These are phyloP conservation scores for Pissodes strobi DNA, from an alignment of 1,140 invertebrate species.

Conservation along the genomic window DNA sequence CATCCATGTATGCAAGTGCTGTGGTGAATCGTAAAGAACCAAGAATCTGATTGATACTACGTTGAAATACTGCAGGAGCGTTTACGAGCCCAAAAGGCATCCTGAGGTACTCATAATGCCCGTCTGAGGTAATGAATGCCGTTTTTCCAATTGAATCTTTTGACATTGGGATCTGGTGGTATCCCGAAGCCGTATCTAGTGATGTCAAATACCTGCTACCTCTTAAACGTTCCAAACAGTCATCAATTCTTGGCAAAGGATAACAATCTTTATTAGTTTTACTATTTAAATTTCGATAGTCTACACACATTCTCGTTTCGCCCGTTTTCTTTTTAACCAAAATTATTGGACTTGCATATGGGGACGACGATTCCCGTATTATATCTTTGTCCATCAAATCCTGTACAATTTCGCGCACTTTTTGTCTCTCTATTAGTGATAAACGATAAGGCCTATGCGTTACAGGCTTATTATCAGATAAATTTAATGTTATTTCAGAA, in stretches of 20 bases:
- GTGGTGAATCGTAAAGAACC: slow-evolving; percentile 38
- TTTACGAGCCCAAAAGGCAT: slow-evolving; percentile 54
- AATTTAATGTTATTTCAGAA: slow-evolving; percentile 7
- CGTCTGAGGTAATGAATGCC: slow-evolving; percentile 53
- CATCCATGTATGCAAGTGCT: slow-evolving; percentile 43
- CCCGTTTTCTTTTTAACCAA: slow-evolving; percentile 49
- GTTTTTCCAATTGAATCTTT: slow-evolving; percentile 48
- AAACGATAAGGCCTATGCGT: slow-evolving; percentile 15
- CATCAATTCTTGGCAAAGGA: slow-evolving; percentile 52
- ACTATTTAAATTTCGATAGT: no score
- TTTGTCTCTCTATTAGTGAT: slow-evolving; percentile 12
- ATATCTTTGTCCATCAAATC: slow-evolving; percentile 18
- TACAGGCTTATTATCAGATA: slow-evolving; percentile 9
- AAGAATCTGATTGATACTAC: slow-evolving; percentile 44
- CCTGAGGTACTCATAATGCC: slow-evolving; percentile 54
- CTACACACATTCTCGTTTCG: no score
- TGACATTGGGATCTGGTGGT: slow-evolving; percentile 41
- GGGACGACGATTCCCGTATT: slow-evolving; percentile 43
- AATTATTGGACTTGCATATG: slow-evolving; percentile 47
- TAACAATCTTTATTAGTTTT: no score
- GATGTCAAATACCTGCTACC: no score
- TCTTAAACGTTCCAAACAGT: slow-evolving; percentile 41
- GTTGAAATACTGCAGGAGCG: slow-evolving; percentile 45
- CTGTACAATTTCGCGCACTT: slow-evolving; percentile 10
- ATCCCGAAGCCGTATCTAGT: slow-evolving; percentile 36